These are phyloP conservation scores for Sprattus sprattus DNA, from an alignment of 2,113 vertebrate species.

Conservation along the genomic window DNA sequence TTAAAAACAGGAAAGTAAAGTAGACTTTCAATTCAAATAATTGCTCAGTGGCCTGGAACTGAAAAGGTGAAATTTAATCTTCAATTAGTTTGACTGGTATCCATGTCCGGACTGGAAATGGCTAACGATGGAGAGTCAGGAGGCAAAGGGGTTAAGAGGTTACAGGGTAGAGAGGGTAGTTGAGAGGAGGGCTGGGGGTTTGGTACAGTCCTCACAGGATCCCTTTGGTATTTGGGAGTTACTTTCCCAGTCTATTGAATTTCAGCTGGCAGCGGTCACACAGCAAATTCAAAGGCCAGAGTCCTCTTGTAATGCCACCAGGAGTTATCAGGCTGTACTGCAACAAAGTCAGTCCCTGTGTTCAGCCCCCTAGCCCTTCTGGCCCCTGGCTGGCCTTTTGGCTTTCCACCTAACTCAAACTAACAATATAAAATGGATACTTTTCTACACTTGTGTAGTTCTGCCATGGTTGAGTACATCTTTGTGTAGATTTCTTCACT, in stretches of 20 bases:
- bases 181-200: background rate
- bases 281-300: background rate
- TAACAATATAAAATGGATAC: background rate
- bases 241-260: constrained; percentile 11
- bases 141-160: constrained; percentile 35
- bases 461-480: background rate
- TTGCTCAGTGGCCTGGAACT: constrained; percentile 59
- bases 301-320: background rate
- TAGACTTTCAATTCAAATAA: constrained; percentile 58
- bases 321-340: background rate
- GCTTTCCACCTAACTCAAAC: background rate
- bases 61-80: constrained; percentile 63
- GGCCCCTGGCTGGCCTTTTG: too few species aligned
- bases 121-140: constrained; percentile 39
- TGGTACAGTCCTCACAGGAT: background rate
- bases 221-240: background rate
- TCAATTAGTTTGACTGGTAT: constrained; percentile 50
- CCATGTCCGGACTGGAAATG: constrained; percentile 42
- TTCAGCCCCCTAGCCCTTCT: background rate
- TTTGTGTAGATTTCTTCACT: background rate
- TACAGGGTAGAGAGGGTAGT: constrained; percentile 1
- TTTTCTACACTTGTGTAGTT: background rate
- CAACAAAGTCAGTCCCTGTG: background rate
- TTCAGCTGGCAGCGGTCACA: background rate
- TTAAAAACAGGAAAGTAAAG: constrained; percentile 25